Base-by-base conservation (phyloP, 1,140 invertebrate species). In the Penaeus vannamei region DNA sequence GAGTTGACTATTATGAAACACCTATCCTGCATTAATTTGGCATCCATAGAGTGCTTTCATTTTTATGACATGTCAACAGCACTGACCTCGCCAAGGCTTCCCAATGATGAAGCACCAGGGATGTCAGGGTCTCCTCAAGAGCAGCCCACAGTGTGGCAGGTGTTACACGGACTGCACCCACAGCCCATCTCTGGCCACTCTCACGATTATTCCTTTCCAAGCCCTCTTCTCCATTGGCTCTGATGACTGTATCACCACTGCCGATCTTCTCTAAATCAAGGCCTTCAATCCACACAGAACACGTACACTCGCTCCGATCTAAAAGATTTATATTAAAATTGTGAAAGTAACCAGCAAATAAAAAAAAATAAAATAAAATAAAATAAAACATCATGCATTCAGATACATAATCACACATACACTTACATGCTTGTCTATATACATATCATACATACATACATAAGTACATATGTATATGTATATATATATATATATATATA, bases 201-300 rank as follows among this genome's bases (percentile, higher is more conserved):
- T 42, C 76, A 64, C 72, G 26, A 23, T 79, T 80, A 59, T 59
- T 72, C 46, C 19, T 19, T 1, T 29, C 36, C 22, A 87, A 69
- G 22, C 66, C 77, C 53, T 89, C 87, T 10, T 89, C 87, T 77
- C 60, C 64, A 10, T 89, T 72, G 29, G 32, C 29, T n/a, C 59
- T 46, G 17, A 10, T 53, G 7, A 66, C 59, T 64, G 32, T 62
- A 66, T 89, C 87, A 5, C 82, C 60, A 62, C 77, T 59, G 46
- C 23, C 23, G 32, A 69, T 26, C 29, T 62, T 85, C 22, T 85
- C 61, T 23, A 90, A 46, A 20, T 90, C 66, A 22, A 86, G 42
- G 14, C 88, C 88, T 69, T 90, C 88, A 59, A 90, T 64, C 88
- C 88, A 90, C n/a, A 90, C 88, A 42, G 84, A 85, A 66, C 88